Percentiles rank a stretch among this genome's conserved stretches.
phyloP scores from a whole-genome alignment of 2,888 invertebrate genomes.

The Automeris io region DNA sequence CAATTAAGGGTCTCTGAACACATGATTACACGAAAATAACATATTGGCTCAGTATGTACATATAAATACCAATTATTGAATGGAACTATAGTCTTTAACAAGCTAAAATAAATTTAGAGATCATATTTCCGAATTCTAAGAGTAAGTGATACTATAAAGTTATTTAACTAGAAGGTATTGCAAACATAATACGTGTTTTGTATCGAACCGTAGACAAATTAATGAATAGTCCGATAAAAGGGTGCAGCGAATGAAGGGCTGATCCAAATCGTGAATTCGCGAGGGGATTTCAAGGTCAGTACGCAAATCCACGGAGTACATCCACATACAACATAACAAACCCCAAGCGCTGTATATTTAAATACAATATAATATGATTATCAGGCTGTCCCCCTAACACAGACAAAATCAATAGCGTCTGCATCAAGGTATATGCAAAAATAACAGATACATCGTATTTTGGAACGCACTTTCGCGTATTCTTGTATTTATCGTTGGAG shows the following conservation, averaged over 20 bases:
- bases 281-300: slow-evolving; percentile 30
- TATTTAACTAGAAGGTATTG: no score
- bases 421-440: slow-evolving; percentile 58
- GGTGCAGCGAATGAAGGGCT: slow-evolving; percentile 18
- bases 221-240: slow-evolving; percentile 19
- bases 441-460: slow-evolving; percentile 25
- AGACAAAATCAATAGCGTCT: slow-evolving; percentile 76
- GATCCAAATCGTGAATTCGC: slow-evolving; percentile 17
- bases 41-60: no score
- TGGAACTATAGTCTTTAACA: no score
- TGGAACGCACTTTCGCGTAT: slow-evolving; percentile 7
- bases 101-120: no score
- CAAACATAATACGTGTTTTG: neutral
- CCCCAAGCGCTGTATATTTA: slow-evolving; percentile 60
- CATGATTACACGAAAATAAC: no score
- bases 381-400: slow-evolving; percentile 72
- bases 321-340: slow-evolving; percentile 25
- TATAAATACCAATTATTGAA: no score
- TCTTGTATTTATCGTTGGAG: neutral
- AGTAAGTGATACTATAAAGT: no score
- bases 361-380: slow-evolving; percentile 72
- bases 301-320: slow-evolving; percentile 16
- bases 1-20: no score
- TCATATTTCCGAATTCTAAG: no score
- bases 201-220: slow-evolving; percentile 1